Evolutionary conservation across 2,797 vertebrate species (phyloP).

Genomic region (Cryptoblepharus egeriae): DNA sequence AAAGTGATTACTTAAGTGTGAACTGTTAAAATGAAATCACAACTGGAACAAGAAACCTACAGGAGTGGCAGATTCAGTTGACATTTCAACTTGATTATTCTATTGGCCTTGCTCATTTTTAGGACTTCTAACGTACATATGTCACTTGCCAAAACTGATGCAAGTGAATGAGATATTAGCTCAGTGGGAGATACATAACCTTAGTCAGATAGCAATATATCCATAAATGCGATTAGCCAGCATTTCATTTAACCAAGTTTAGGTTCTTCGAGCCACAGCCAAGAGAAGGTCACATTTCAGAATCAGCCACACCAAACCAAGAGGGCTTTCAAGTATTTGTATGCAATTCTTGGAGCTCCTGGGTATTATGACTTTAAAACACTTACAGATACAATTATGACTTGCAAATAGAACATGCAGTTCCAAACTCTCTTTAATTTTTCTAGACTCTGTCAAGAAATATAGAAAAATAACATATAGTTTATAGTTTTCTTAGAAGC

Average conservation of each 20-base stretch:
- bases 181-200: slow-evolving; percentile 13
- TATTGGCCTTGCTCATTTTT: slow-evolving; percentile 42
- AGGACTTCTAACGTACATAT: slow-evolving; percentile 36
- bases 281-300: background rate
- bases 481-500: slow-evolving; percentile 28
- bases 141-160: slow-evolving; percentile 47
- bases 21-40: background rate
- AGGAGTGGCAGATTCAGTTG: slow-evolving; percentile 36
- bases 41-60: slow-evolving; percentile 42
- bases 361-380: slow-evolving; percentile 9
- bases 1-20: background rate
- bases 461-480: slow-evolving; percentile 41
- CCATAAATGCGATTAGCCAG: background rate
- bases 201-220: slow-evolving; percentile 14
- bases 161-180: slow-evolving; percentile 26
- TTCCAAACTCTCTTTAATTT: slow-evolving; percentile 44
- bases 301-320: background rate
- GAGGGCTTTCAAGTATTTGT: slow-evolving; percentile 35
- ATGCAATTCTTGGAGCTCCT: slow-evolving; percentile 34
- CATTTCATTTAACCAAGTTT: slow-evolving; percentile 41
- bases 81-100: slow-evolving; percentile 25
- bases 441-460: slow-evolving; percentile 59
- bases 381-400: background rate
- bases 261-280: background rate
- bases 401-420: slow-evolving; percentile 35